phyloP scores from a whole-genome alignment of 2,113 vertebrate genomes.

The Caranx ignobilis region DNA sequence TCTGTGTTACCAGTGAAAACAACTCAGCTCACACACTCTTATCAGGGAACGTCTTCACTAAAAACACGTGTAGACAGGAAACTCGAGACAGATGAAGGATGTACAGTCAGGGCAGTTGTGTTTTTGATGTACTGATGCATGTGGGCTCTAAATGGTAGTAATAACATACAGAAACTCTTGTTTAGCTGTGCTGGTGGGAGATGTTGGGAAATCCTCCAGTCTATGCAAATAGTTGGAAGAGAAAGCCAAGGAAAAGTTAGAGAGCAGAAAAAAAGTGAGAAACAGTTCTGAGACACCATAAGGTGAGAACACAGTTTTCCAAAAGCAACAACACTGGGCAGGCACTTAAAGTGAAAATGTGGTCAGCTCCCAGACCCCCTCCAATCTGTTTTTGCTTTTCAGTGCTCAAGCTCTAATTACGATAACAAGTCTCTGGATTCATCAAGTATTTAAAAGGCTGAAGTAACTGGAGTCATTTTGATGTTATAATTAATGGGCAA shows the following conservation, averaged over 20 bases:
- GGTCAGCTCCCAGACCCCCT: background rate
- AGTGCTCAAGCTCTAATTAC: background rate
- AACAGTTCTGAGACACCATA: conserved; percentile 27
- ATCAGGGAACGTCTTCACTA: conserved; percentile 1
- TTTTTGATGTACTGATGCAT: conserved; percentile 44
- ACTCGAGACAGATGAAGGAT: conserved; percentile 58
- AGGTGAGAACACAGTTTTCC: background rate
- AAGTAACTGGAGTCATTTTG: background rate
- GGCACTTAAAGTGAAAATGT: background rate
- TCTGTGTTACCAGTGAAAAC: background rate
- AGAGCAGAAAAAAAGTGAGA: conserved; percentile 61
- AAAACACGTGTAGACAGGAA: conserved; percentile 31
- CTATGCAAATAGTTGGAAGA: conserved; percentile 90
- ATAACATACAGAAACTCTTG: conserved; percentile 99
- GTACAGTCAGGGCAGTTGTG: conserved; percentile 16
- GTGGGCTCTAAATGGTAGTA: conserved; percentile 77
- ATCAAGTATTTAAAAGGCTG: background rate
- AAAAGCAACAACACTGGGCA: conserved; percentile 5
- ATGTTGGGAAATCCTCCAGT: conserved; percentile 99
- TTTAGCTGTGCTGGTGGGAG: conserved; percentile 99
- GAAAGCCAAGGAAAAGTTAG: conserved; percentile 80
- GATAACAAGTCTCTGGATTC: background rate
- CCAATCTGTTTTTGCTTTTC: background rate
- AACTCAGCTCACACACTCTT: conserved; percentile 4
- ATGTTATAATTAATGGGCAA: background rate